Conservation (phyloP, 2,113 vertebrate species). For the Cervus canadensis region DNA sequence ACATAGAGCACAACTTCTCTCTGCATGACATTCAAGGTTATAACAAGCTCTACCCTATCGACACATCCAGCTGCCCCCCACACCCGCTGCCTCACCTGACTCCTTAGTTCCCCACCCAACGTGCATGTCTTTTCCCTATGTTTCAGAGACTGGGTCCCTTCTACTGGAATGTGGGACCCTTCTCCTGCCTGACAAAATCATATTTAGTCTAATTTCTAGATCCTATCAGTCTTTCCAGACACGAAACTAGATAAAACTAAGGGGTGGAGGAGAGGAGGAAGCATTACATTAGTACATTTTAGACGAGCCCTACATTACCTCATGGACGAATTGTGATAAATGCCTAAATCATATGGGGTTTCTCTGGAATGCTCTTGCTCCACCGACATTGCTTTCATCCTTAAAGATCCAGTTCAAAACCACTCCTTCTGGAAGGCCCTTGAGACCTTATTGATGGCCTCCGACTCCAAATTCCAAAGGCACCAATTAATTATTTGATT, state of each 20-base stretch:
- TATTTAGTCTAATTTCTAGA: neutral
- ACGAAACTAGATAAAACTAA: neutral
- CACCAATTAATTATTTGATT: neutral
- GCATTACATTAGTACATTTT: neutral
- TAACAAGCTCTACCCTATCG: neutral
- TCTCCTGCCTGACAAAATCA: neutral
- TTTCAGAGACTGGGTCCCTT: neutral
- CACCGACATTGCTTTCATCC: neutral
- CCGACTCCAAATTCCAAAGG: neutral
- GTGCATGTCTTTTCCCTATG: accelerated
- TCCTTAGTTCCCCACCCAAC: neutral
- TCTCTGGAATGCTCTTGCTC: neutral
- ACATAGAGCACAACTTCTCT: neutral
- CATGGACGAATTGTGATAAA: neutral
- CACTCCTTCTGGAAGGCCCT: neutral
- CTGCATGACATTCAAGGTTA: neutral
- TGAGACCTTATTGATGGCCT: neutral
- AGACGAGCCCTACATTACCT: neutral
- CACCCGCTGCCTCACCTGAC: neutral
- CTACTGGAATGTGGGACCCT: neutral
- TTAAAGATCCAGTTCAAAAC: neutral
- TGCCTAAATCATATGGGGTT: neutral
- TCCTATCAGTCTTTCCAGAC: neutral
- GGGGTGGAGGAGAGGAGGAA: accelerated
- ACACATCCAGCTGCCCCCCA: neutral